Base-by-base conservation (phyloP, 2,797 vertebrate genomes). In the Schizothorax lantsangensis region DNA sequence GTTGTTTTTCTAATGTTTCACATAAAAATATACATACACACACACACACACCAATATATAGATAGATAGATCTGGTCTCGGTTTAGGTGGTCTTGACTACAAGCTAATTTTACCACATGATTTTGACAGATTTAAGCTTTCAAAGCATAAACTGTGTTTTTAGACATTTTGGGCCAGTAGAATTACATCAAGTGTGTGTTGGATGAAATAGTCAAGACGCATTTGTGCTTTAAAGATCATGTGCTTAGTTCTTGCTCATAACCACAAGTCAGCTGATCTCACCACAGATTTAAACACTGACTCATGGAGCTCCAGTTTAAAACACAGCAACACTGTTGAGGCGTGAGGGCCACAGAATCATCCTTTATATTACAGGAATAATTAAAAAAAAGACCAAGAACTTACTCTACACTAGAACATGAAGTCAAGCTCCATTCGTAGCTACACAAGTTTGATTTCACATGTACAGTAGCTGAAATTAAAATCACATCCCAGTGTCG, bases 191-290 rank as follows among this genome's bases (percentile, higher is more conserved):
- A 64, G 79, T 84, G 88, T 90, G 89, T 91, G 89, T 5, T 8
- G 69, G n/a, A 38, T 90, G 88, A 90, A 86, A 88, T 91, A 66
- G 57, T 43, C 94, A 92, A 93, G 88, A 92, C 83, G 91, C 91
- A 86, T 49, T 91, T 93, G 87, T 92, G 89, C 91, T 87, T 89
- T 86, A 92, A 30, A 90, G 87, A 90, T 94, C 94, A 94, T 93
- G 92, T 91, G 93, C 89, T 89, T 59, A 33, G 87, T 26, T 90
- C 87, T 73, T 89, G 91, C 90, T 91, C 94, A 86, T 84, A 91
- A 91, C 85, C 84, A 88, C 88, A 90, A 91, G 40, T 94, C 94
- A 96, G 93, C 92, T 94, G 93, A 94, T 80, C 26, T 84, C 90
- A 78, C 10, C 72, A 26, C 66, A 73, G n/a, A 47, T 26, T 47